Conservation (phyloP, 2,113 vertebrate genomes). For the Merops nubicus region DNA sequence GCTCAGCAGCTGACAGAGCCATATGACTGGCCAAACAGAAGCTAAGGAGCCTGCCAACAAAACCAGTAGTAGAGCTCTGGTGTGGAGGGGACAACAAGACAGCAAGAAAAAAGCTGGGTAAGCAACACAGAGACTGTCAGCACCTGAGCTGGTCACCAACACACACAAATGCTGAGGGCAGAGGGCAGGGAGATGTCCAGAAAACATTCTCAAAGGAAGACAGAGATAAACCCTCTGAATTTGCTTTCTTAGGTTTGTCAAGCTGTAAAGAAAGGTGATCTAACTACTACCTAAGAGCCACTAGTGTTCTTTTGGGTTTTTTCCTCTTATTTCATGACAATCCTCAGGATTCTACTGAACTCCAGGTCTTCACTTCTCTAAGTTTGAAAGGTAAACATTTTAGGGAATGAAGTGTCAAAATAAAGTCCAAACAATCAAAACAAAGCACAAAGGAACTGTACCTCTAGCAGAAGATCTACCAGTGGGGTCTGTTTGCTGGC, state of each 20-base stretch:
- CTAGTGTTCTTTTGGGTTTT: not conserved
- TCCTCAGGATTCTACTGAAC: not conserved
- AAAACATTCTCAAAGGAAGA: not conserved
- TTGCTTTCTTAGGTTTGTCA: not conserved
- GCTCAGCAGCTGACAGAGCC: not conserved
- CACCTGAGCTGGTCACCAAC: not conserved
- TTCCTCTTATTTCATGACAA: not conserved
- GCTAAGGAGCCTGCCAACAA: not conserved
- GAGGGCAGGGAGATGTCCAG: not conserved
- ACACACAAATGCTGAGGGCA: not conserved
- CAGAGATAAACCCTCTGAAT: not conserved
- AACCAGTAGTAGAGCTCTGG: not conserved
- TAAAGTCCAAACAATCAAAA: not conserved
- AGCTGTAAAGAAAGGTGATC: not conserved
- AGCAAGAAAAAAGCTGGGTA: not conserved
- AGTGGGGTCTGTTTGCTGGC: slow-evolving; percentile 97
- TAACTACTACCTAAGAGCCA: not conserved
- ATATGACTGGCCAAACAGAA: not conserved
- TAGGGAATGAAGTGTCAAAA: not conserved
- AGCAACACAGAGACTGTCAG: not conserved
- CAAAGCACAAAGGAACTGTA: slow-evolving; percentile 43
- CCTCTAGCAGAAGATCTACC: slow-evolving; percentile 94
- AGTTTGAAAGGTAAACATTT: not conserved
- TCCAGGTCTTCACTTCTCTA: not conserved
- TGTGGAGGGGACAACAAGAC: not conserved